Conservation (phyloP, 2,797 vertebrate genomes). For the Pelodytes ibericus region DNA sequence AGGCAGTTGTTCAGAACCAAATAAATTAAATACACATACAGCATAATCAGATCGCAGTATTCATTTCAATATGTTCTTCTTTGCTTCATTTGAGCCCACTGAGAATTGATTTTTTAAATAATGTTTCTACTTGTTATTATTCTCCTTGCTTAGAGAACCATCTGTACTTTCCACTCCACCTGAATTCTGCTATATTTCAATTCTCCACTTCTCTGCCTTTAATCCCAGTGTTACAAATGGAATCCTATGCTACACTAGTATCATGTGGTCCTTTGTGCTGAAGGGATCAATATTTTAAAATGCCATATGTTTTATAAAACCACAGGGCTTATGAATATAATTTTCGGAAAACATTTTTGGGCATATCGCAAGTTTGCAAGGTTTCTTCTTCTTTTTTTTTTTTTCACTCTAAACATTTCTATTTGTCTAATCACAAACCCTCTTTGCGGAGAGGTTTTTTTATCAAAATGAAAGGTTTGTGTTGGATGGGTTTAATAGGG, state of each 20-base stretch:
- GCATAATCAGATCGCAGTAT: constrained; percentile 42
- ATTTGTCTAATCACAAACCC: too few species aligned
- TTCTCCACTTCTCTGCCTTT: constrained; percentile 77
- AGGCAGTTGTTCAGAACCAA: constrained; percentile 19
- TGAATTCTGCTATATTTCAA: constrained; percentile 74
- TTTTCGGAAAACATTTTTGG: constrained; percentile 61
- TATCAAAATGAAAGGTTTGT: too few species aligned
- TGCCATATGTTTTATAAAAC: constrained; percentile 74
- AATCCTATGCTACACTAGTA: constrained; percentile 72
- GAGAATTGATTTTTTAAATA: constrained; percentile 57
- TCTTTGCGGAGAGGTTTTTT: too few species aligned
- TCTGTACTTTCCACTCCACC: constrained; percentile 69
- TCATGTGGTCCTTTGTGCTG: constrained; percentile 66
- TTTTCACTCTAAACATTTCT: too few species aligned
- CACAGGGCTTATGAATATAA: constrained; percentile 61
- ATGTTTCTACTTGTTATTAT: constrained; percentile 61
- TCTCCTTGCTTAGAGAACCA: constrained; percentile 64
- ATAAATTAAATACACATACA: constrained; percentile 58
- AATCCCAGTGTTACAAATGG: constrained; percentile 73
- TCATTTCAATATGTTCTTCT: constrained; percentile 56
- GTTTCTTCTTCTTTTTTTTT: too few species aligned
- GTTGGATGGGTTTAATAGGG: too few species aligned
- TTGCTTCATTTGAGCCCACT: constrained; percentile 37
- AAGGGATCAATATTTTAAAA: constrained; percentile 76
- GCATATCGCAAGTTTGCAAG: constrained; percentile 57